These are phyloP conservation scores for Nymphalis polychloros DNA, from an alignment of 2,888 invertebrate genomes.

Conservation along the genomic window DNA sequence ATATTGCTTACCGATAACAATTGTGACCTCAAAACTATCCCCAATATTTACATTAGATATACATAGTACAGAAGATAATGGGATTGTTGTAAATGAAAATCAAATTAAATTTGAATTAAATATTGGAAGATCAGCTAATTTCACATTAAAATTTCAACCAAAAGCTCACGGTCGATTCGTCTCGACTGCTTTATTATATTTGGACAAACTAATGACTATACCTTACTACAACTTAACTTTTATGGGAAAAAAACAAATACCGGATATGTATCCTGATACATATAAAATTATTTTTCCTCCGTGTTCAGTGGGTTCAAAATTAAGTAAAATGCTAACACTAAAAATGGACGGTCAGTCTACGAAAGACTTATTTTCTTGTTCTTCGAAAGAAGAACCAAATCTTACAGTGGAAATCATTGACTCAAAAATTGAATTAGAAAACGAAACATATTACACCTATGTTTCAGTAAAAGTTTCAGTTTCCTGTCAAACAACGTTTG, in stretches of 20 bases:
- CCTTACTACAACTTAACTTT: conserved; percentile 73
- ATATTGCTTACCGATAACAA: conserved; percentile 59
- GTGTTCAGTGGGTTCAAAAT: conserved; percentile 51
- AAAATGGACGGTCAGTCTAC: conserved; percentile 53
- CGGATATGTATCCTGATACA: conserved; percentile 56
- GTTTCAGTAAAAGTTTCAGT: conserved; percentile 56
- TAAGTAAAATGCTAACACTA: conserved; percentile 51
- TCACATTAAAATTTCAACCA: conserved; percentile 65
- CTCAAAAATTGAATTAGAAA: conserved; percentile 42
- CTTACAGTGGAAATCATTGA: conserved; percentile 52
- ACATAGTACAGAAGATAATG: conserved; percentile 47
- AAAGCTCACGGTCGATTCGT: conserved; percentile 64
- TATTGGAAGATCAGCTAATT: conserved; percentile 46
- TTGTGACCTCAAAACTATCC: conserved; percentile 59
- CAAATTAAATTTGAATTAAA: conserved; percentile 66
- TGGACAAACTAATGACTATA: conserved; percentile 64
- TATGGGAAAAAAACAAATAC: conserved; percentile 57
- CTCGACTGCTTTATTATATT: conserved; percentile 62
- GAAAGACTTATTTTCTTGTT: conserved; percentile 54
- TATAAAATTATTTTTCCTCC: conserved; percentile 69
- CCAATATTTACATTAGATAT: conserved; percentile 63
- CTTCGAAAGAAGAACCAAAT: conserved; percentile 55
- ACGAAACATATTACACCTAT: conserved; percentile 48
- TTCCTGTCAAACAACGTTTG: conserved; percentile 46
- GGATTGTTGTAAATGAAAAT: conserved; percentile 52